These are phyloP conservation scores for Dasyprocta punctata DNA, from an alignment of 2,113 vertebrate genomes.

Conservation along the genomic window DNA sequence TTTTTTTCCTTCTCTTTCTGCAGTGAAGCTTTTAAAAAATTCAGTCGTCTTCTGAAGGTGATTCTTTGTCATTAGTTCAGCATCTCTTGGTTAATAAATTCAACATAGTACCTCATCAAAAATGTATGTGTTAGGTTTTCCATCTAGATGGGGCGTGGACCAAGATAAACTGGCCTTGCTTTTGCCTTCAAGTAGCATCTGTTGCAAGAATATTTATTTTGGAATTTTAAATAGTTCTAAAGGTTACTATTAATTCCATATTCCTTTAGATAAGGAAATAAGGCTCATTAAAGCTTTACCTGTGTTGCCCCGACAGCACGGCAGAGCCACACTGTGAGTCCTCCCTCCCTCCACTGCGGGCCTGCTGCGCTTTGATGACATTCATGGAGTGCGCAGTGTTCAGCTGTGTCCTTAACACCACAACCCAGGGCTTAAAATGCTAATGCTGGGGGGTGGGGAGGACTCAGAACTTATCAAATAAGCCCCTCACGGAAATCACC, in stretches of 20 bases:
- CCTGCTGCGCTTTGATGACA: slow-evolving; percentile 54
- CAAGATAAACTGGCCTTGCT: slow-evolving; percentile 19
- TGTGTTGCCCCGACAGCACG: background rate
- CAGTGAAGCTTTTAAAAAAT: background rate
- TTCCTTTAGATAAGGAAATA: slow-evolving; percentile 52
- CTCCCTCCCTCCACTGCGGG: background rate
- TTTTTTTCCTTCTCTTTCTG: too few relatives aligned
- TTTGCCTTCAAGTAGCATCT: slow-evolving; percentile 19
- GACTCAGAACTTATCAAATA: background rate
- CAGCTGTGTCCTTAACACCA: slow-evolving; percentile 62
- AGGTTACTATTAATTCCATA: slow-evolving; percentile 45
- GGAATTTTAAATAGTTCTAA: slow-evolving; percentile 59
- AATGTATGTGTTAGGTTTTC: background rate
- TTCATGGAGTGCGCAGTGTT: background rate
- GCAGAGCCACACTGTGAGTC: background rate
- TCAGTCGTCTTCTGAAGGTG: background rate
- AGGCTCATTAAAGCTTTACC: slow-evolving; percentile 61
- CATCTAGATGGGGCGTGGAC: background rate
- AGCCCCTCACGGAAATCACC: slow-evolving; percentile 21
- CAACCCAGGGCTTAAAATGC: slow-evolving; percentile 48
- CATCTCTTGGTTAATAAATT: slow-evolving; percentile 44
- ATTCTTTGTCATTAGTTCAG: background rate
- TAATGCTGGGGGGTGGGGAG: background rate
- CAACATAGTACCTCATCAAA: background rate
- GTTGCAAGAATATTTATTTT: slow-evolving; percentile 41